A percentile compares a stretch with the other conserved stretches of the same genome.
Conservation (phyloP, 2,797 vertebrate genomes). For the Melanotaenia nigrans region DNA sequence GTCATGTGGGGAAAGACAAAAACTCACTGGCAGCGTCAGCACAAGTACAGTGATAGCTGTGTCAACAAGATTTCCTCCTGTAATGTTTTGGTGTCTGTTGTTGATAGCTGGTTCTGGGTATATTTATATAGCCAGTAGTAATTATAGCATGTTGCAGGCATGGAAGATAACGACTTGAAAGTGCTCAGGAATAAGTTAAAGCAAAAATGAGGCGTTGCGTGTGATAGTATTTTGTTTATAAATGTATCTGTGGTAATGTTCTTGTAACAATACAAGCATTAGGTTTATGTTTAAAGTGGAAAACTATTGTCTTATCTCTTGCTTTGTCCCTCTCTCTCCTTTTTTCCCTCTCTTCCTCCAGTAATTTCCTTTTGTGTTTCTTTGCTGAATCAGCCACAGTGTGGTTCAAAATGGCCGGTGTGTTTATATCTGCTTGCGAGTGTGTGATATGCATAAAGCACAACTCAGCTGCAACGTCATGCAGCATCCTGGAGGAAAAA, state of each 20-base stretch:
- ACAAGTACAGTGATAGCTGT: conserved; percentile 56
- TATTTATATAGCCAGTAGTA: conserved; percentile 55
- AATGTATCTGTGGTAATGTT: not conserved
- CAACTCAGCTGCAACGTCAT: no score
- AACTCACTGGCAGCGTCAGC: conserved; percentile 54
- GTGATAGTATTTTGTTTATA: not conserved
- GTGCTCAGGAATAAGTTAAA: conserved; percentile 42
- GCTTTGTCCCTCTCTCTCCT: no score
- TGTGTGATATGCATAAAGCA: no score
- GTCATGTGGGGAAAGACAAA: conserved; percentile 66
- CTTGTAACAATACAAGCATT: not conserved
- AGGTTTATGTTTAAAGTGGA: not conserved
- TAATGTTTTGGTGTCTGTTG: conserved; percentile 54
- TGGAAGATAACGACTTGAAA: conserved; percentile 47
- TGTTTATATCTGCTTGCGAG: no score
- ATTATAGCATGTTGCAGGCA: conserved; percentile 55
- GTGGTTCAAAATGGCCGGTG: no score
- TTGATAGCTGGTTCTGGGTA: conserved; percentile 49
- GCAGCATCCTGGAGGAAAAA: no score
- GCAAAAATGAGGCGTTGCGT: conserved; percentile 25
- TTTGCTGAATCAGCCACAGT: no score
- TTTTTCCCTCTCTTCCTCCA: no score
- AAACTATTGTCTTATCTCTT: no score
- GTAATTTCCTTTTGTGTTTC: no score
- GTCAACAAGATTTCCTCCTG: conserved; percentile 60